Conservation (phyloP, 2,797 vertebrate genomes). For the Brotula barbata region DNA sequence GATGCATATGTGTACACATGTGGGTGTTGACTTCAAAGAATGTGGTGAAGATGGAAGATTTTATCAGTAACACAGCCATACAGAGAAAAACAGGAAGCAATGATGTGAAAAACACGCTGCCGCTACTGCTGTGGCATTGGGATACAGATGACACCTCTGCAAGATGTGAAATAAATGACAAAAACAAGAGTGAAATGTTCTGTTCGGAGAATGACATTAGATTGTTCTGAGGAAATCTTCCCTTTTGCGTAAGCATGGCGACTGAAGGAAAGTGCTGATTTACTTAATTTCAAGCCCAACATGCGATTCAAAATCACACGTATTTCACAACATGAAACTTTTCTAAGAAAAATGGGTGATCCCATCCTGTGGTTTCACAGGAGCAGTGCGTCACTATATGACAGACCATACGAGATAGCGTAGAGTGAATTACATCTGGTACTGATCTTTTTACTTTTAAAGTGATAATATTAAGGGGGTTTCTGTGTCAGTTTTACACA, state of each 20-base stretch:
- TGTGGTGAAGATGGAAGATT: conserved; percentile 57
- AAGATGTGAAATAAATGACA: conserved; percentile 1
- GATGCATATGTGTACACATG: not conserved
- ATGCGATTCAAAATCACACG: conserved; percentile 6
- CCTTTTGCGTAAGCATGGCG: no score
- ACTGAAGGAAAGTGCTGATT: no score
- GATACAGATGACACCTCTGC: conserved; percentile 22
- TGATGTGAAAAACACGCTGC: conserved; percentile 43
- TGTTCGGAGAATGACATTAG: not conserved
- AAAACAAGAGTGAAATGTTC: not conserved
- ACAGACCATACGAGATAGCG: not conserved
- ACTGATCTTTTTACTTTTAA: not conserved
- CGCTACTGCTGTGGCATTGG: not conserved
- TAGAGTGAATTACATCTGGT: not conserved
- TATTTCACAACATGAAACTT: conserved; percentile 54
- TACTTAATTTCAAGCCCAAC: not conserved
- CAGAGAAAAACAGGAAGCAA: conserved; percentile 76
- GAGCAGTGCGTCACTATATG: conserved; percentile 15
- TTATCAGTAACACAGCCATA: conserved; percentile 52
- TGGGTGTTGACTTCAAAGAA: conserved; percentile 43
- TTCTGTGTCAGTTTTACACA: no score
- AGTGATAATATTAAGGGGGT: not conserved
- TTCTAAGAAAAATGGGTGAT: conserved; percentile 45
- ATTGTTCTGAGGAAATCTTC: no score
- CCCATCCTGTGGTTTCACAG: conserved; percentile 14